Percentiles rank a stretch among this genome's conserved stretches.
Evolutionary conservation across 2,888 invertebrate genomes (phyloP).

Genomic region (Antheraea assamensis): DNA sequence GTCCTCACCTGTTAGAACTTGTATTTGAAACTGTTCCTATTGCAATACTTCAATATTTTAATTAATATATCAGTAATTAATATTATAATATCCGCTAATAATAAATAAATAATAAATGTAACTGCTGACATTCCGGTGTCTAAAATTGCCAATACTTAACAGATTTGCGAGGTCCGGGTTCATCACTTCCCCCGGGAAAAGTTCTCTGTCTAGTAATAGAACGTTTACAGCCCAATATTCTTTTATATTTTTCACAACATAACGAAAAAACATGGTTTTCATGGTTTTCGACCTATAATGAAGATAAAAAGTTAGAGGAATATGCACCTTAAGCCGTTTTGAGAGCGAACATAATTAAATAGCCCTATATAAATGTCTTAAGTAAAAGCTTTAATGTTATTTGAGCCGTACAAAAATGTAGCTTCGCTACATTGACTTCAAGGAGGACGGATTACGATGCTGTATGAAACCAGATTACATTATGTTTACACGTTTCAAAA

Average conservation of each 20-base stretch:
- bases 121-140: neutral
- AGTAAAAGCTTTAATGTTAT: neutral
- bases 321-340: neutral
- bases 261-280: neutral
- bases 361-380: neutral
- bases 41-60: no score
- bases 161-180: neutral
- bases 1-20: no score
- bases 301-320: neutral
- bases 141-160: neutral
- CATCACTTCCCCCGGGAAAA: neutral
- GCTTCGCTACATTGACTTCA: neutral
- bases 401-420: neutral
- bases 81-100: no score
- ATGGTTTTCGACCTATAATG: neutral
- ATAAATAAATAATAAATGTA: neutral
- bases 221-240: neutral
- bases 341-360: neutral
- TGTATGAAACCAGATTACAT: neutral
- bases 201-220: neutral
- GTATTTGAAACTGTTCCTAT: no score
- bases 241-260: neutral
- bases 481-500: constrained; percentile 2
- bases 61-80: no score
- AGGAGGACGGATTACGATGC: neutral